These are phyloP conservation scores for Drosophila elegans DNA, from an alignment of 1,140 invertebrate species.

Conservation along the genomic window DNA sequence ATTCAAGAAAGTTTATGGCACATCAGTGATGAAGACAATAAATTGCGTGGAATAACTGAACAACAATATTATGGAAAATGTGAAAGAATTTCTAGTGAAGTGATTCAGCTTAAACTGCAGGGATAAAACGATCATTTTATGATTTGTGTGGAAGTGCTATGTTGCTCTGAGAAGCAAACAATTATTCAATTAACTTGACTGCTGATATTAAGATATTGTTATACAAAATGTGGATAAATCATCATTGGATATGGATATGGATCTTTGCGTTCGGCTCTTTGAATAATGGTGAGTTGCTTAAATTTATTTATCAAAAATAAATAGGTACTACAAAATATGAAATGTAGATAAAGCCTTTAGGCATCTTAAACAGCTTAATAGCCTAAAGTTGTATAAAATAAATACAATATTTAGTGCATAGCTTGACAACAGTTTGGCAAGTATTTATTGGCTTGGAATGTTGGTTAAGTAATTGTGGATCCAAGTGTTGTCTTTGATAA, in stretches of 20 bases:
- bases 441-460: conserved; percentile 1
- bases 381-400: no score
- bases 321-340: no score
- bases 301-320: background rate
- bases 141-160: conserved; percentile 18
- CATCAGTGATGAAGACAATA: conserved; percentile 57
- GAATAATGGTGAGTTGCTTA: conserved; percentile 44
- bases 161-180: conserved; percentile 43
- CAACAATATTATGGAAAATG: conserved; percentile 12
- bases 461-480: conserved; percentile 21
- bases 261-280: conserved; percentile 43
- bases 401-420: no score
- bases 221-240: conserved; percentile 64
- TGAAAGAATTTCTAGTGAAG: conserved; percentile 21
- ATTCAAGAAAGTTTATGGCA: conserved; percentile 52
- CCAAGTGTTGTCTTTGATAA: conserved; percentile 38
- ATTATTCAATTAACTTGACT: conserved; percentile 6
- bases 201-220: background rate
- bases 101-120: background rate
- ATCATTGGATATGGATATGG: conserved; percentile 40
- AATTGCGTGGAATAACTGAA: background rate
- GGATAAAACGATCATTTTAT: background rate
- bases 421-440: background rate
- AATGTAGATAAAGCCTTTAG: background rate
- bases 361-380: no score